Evolutionary conservation across 1,140 invertebrate genomes (phyloP), one percentile per base, ranked within the genome.

Genomic region (Monochamus saltuarius): DNA sequence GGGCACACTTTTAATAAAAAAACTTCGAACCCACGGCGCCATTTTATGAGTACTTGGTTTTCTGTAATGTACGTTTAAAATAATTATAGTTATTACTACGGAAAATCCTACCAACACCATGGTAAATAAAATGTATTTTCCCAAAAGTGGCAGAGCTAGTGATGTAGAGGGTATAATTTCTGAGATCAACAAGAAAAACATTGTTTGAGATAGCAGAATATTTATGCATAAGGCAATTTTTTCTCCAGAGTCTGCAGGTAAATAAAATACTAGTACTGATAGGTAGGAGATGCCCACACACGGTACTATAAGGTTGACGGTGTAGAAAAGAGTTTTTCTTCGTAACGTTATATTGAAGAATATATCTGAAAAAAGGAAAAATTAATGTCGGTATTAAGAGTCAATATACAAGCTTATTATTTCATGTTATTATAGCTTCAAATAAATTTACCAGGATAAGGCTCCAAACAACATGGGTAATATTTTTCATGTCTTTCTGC

Each of bases 91-190:
- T 63, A 98, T 91, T 13, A 98, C 87, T 39, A 99, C 97, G 16
- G 96, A 99, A 7, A 98, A 78, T 0, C 91, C 96, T 1, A 99
- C 97, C 17, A 99, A 82, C 39, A 99, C 85, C 95, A 99, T 98
- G 1, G 97, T 99, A 75, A 99, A 99, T 0, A 99, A 84, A 0
- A 99, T 84, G 79, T 99, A 99, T 79, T 99, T 99, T 29, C 97
- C 97, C 11, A 99, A 84, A 3, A 99, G 80, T 6, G 98, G 97
- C 34, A 99, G 81, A 0, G 97, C 96, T 40, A 99, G 79, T 3
- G 96, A 99, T 0, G 97, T 99, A 0, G 97, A 97, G 0, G 98
- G 98, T 78, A 99, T 99, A 68, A 99, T 97, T 82, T 97, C 94
- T 0, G 92, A 97, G 69, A 99, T 93, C 6, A 99, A 87, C 60